Conservation (phyloP, 2,797 vertebrate genomes). For the Acipenser transmontanus region DNA sequence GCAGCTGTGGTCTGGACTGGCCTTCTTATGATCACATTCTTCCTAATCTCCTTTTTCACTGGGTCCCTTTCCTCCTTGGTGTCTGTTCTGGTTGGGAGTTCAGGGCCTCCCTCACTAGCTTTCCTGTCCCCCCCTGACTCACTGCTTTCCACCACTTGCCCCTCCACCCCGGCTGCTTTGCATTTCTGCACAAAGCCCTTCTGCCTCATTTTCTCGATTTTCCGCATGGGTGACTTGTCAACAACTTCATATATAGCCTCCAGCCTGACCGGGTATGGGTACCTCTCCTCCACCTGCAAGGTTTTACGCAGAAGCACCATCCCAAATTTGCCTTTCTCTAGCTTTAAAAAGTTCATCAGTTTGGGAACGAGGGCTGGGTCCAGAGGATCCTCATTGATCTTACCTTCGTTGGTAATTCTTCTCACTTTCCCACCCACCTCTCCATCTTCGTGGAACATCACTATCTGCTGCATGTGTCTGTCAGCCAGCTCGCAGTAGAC, state of each 20-base stretch:
- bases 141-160: slow-evolving; percentile 69
- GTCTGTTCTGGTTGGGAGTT: too few species aligned
- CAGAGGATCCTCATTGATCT: slow-evolving; percentile 82
- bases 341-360: slow-evolving; percentile 86
- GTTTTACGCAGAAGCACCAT: slow-evolving; percentile 96
- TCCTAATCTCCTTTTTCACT: slow-evolving; percentile 44
- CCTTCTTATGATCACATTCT: slow-evolving; percentile 45
- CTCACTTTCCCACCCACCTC: slow-evolving; percentile 84
- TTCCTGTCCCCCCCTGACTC: slow-evolving; percentile 41
- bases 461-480: slow-evolving; percentile 86
- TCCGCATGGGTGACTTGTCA: slow-evolving; percentile 84
- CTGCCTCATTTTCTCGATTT: slow-evolving; percentile 85
- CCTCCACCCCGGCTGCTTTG: slow-evolving; percentile 84
- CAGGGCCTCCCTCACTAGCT: neutral
- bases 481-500: slow-evolving; percentile 94
- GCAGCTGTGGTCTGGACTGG: slow-evolving; percentile 37
- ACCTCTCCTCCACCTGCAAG: slow-evolving; percentile 88
- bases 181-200: slow-evolving; percentile 93
- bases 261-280: slow-evolving; percentile 91
- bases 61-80: slow-evolving; percentile 40
- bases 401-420: slow-evolving; percentile 82
- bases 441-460: slow-evolving; percentile 87
- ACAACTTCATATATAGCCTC: slow-evolving; percentile 95
- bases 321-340: slow-evolving; percentile 94
- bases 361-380: slow-evolving; percentile 80